Evolutionary conservation across 2,888 invertebrate species (phyloP).

Genomic region (Acanthosepion lycidas): DNA sequence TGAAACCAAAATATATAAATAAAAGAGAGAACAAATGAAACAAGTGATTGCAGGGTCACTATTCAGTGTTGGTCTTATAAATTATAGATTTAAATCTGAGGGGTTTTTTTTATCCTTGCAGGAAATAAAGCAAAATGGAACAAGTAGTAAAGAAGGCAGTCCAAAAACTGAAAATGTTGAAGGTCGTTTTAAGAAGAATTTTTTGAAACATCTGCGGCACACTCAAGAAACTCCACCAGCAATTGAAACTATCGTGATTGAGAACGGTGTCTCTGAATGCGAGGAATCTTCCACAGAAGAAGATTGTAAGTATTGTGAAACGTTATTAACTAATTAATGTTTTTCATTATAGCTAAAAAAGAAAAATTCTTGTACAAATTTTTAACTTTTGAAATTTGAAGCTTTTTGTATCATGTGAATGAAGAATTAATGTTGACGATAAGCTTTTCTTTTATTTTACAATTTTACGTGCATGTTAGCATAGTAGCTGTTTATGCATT

Average conservation of each 20-base stretch:
- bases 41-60: neutral
- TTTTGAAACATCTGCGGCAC: slow-evolving; percentile 57
- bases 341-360: too few relatives aligned
- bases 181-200: slow-evolving; percentile 55
- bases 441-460: too few relatives aligned
- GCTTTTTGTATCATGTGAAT: too few relatives aligned
- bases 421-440: too few relatives aligned
- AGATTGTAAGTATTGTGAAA: neutral
- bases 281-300: neutral
- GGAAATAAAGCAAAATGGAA: neutral
- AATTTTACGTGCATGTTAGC: too few relatives aligned
- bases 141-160: neutral
- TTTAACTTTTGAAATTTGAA: too few relatives aligned
- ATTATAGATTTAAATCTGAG: neutral
- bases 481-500: too few relatives aligned
- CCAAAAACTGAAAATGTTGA: slow-evolving; percentile 40
- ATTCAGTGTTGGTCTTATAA: neutral
- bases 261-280: neutral
- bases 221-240: slow-evolving; percentile 44
- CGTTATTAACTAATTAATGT: neutral
- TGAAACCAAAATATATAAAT: too few relatives aligned
- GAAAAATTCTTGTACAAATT: too few relatives aligned
- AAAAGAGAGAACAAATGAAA: neutral
- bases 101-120: neutral
- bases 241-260: neutral